Base-by-base conservation (phyloP, 2,797 vertebrate species). In the Acanthurus lineatus region DNA sequence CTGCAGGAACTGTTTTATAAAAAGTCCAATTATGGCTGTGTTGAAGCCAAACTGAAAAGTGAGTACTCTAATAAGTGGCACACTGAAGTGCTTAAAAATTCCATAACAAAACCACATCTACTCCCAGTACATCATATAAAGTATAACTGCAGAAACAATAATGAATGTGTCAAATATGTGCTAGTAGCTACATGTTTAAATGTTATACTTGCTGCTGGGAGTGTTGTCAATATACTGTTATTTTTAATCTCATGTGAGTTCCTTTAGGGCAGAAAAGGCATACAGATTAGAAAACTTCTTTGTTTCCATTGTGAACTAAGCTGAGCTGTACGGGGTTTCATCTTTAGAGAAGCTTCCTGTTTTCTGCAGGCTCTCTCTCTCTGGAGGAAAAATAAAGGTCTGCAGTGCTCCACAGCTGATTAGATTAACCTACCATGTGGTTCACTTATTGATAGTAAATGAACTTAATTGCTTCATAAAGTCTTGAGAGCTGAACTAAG, bases 361-460 rank as follows among this genome's bases (percentile, higher is more conserved):
- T 91, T 83, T 83, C 70, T 42, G 47, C 58, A 17, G 2, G 3
- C 42, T 54, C 53, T 56, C 53, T 56, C 62, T 78, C 3, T 35
- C 35, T 71, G 40, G 28, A 73, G 77, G 72, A 78, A 84, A 83
- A 74, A 73, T 56, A 53, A 88, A 86, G 40, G 70, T 73, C 73
- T 81, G 73, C 73, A 53, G 64, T 69, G 53, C 74, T 48, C 56
- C 40, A 19, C 35, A 52, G 52, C 68, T 88, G 86, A 93, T 93
- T 88, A 89, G 85, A 92, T 94, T 93, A 91, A 14, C 17, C 56
- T 61, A 73, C 76, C 89, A 90, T 89, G 79, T 87, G 84, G 68
- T 77, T 69, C 47, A 54, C 67, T 85, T 73, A 86, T 89, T 90
- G 82, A 83, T 77, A 47, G 22, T 54, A 62, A 59, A 67, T 76